Base-by-base conservation (phyloP, 1,140 invertebrate genomes). In the Ladona fulva region DNA sequence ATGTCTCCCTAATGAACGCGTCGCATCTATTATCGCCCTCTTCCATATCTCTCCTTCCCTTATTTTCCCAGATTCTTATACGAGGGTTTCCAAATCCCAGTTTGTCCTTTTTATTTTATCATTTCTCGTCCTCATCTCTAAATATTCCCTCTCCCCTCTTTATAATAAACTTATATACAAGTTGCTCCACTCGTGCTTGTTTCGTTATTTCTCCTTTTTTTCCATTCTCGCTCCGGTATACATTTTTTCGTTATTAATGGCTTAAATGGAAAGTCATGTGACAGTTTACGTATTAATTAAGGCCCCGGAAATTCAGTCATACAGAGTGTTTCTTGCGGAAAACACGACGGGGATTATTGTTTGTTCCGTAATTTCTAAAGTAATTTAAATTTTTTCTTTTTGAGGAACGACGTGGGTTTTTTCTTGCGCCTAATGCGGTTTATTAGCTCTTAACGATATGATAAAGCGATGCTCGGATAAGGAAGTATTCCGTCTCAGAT, bases 101-200 rank as follows among this genome's bases (percentile, higher is more conserved):
- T 19, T 12, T 66, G 3, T 66, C 52, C 52, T 22, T 66, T 37
- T 37, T 66, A 52, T 52, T 52, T 52, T 52, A 52, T 52, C 44
- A 52, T 52, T 52, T 52, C 19, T 19, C 10, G 44, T 52, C 44
- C 44, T 16, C 1, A 5, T 12, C 52, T 66, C 52, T 66, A 12
- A 66, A 66, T 66, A 19, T 66, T 66, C 5, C 44, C 52, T 66
- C 52, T 66, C n/a, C 14, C n/a, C 52, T 22, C 12, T 19, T 66
- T 66, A 66, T 66, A 66, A 66, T 66, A 66, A 66, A 66, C 52
- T 66, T 66, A 66, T 66, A 6, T 66, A 66, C 52, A 66, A 66
- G 52, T 66, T 66, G 3, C 52, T 12, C 52, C 52, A 16, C 52
- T 19, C 52, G 16, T 66, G n/a, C n/a, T n/a, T n/a, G n/a, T n/a